Conservation (phyloP, 2,113 vertebrate species). For the Arizona elegans region DNA sequence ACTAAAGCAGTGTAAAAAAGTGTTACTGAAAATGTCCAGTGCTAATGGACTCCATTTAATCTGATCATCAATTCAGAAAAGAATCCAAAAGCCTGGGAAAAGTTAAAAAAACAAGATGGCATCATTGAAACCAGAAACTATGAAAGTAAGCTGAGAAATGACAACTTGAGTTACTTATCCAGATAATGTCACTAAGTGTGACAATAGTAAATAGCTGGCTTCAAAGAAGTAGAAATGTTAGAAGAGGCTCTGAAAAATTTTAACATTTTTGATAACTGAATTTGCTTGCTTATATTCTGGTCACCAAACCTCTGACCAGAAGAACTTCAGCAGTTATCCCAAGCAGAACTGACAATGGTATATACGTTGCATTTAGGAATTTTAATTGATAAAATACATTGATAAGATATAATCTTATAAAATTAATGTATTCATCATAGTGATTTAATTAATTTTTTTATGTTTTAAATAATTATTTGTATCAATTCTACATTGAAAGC, state of each 20-base stretch:
- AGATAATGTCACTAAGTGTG: background rate
- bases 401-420: background rate
- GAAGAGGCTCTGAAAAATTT: background rate
- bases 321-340: too few species aligned
- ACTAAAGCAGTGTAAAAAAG: background rate
- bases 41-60: background rate
- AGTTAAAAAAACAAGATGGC: background rate
- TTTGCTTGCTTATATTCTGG: background rate
- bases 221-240: background rate
- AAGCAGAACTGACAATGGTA: background rate
- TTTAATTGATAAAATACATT: background rate
- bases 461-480: background rate
- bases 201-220: background rate
- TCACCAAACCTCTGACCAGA: background rate
- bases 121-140: background rate
- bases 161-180: background rate
- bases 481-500: background rate
- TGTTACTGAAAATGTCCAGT: background rate
- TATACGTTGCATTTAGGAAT: background rate
- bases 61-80: background rate
- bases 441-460: background rate
- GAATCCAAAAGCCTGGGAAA: background rate
- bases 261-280: background rate
- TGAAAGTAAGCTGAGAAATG: background rate
- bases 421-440: background rate